Evolutionary conservation across 2,797 vertebrate species (phyloP).

Genomic region (Gouania willdenowi): DNA sequence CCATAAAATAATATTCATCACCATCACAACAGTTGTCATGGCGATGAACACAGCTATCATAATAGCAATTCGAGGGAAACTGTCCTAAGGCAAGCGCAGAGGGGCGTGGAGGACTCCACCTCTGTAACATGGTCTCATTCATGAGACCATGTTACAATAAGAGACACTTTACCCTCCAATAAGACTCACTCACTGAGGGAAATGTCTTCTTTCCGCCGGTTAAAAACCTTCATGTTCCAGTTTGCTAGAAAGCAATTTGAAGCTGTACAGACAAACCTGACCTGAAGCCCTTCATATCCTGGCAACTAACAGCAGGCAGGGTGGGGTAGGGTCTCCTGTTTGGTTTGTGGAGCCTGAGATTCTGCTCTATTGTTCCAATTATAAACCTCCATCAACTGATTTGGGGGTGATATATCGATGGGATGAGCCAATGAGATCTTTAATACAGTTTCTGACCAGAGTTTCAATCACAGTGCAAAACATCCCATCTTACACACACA

Average conservation of each 20-base stretch:
- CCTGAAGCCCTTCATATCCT: conserved; percentile 20
- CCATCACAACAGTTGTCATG: no score
- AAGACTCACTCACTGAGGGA: conserved; percentile 17
- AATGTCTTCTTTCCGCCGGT: conserved; percentile 29
- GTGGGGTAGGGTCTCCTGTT: conserved; percentile 1
- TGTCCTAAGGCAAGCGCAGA: no score
- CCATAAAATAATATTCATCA: no score
- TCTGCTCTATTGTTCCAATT: conserved; percentile 38
- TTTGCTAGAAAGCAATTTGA: conserved; percentile 47
- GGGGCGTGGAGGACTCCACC: no score
- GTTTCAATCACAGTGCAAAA: conserved; percentile 43
- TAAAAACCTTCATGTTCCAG: conserved; percentile 45
- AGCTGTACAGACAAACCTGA: conserved; percentile 30
- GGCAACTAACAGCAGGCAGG: conserved; percentile 9
- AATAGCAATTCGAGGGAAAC: no score
- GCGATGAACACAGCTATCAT: no score
- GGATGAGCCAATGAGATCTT: conserved; percentile 34
- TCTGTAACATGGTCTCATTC: no score
- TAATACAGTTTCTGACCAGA: conserved; percentile 43
- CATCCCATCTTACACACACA: not conserved
- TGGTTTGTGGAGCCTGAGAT: conserved; percentile 1
- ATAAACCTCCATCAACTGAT: conserved; percentile 35
- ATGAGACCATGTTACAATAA: no score
- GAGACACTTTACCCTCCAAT: conserved; percentile 19
- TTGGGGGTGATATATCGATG: conserved; percentile 42